phyloP scores from a whole-genome alignment of 2,888 invertebrate genomes.

The Nomada flava region DNA sequence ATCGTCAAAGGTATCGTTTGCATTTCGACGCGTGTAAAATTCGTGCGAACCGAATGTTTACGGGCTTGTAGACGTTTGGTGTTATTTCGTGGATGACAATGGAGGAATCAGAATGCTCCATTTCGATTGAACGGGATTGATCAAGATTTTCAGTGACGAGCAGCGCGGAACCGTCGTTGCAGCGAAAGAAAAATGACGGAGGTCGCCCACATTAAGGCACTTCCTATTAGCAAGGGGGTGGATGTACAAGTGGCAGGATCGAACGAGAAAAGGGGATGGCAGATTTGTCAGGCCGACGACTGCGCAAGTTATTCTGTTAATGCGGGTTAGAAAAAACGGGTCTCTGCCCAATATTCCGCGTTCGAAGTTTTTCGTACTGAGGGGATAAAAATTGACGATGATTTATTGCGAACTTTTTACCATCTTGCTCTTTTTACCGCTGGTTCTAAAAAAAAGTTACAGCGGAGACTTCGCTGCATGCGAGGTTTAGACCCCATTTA shows the following conservation, averaged over 20 bases:
- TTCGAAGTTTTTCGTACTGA: not conserved
- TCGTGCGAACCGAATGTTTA: not conserved
- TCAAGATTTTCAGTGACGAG: constrained; percentile 4
- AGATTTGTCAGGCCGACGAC: constrained; percentile 70
- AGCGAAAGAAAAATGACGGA: constrained; percentile 13
- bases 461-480: not conserved
- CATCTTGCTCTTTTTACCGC: not conserved
- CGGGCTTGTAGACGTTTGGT: not conserved
- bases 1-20: not conserved
- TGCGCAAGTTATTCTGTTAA: constrained; percentile 67
- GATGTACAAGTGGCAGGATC: constrained; percentile 55
- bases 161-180: not conserved
- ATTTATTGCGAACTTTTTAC: constrained; percentile 68
- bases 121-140: not conserved
- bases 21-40: not conserved
- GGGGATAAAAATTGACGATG: constrained; percentile 52
- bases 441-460: not conserved
- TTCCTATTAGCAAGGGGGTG: constrained; percentile 40
- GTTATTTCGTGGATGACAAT: no score
- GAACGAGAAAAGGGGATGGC: constrained; percentile 50
- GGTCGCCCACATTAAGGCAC: constrained; percentile 20
- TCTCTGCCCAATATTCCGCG: constrained; percentile 8
- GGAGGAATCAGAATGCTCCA: no score
- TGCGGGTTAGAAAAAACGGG: constrained; percentile 62
- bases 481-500: not conserved